Base-by-base conservation (phyloP, 2,113 vertebrate genomes). In the Chitala chitala region DNA sequence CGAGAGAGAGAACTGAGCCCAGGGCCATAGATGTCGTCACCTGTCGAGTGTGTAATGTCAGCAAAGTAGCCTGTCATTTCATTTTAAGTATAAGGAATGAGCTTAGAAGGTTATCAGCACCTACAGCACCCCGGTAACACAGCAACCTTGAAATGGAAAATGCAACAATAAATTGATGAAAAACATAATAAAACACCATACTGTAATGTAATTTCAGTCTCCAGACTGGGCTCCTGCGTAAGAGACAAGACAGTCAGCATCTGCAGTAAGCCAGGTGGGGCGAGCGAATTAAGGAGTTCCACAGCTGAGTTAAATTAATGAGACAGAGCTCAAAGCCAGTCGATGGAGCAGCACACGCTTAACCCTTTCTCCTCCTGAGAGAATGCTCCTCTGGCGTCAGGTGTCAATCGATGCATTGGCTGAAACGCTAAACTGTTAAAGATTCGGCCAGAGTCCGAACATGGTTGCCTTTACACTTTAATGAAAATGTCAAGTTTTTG, bases 251-350 rank as follows among this genome's bases (percentile, higher is more conserved):
- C 29, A 36, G 5, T 36, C 13, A 17, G 10, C 38, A 50, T 51
- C 56, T 13, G 12, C 38, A 42, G 44, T 71, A 73, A 38, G 54
- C 51, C 69, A 75, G 76, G 78, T 71, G 78, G 74, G 69, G 61
- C 40, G 58, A 64, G 53, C 8, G 40, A 56, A 76, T 82, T 78
- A 79, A 78, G 46, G 36, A 79, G 77, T 56, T 79, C 72, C 69
- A 38, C 69, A 73, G 69, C 26, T 71, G 46, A 76, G 77, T 78
- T 68, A 59, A 63, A 69, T 63, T 44, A 55, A 72, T 73, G 75
- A 74, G 73, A 66, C 69, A 44, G 50, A 26, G 24, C 69, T 53
- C 31, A 17, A 10, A 76, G 69, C 69, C n/a, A 66, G 61, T n/a
- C 38, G 42, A 56, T 22, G 26, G 61, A 31, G 24, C 73, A 59